Conservation (phyloP, 1,140 invertebrate genomes). For the Pectinophora gossypiella region DNA sequence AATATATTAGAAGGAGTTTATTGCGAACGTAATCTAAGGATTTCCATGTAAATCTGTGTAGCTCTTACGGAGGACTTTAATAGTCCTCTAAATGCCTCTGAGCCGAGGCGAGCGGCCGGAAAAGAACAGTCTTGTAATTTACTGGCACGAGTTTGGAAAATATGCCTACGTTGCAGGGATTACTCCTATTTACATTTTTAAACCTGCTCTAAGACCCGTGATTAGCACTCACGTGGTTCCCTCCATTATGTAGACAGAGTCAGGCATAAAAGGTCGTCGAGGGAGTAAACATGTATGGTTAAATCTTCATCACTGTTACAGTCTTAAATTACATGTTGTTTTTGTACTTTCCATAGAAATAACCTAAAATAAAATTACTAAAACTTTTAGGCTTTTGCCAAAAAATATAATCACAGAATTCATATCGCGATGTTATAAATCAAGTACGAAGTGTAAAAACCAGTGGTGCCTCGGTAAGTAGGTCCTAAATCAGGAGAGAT, state of each 20-base stretch:
- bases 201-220: background rate
- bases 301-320: too few species aligned
- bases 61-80: constrained; percentile 35
- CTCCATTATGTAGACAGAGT: too few species aligned
- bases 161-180: constrained; percentile 20
- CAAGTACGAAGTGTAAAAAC: constrained; percentile 23
- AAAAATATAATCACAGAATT: too few species aligned
- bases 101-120: constrained; percentile 21
- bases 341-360: too few species aligned
- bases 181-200: constrained; percentile 6
- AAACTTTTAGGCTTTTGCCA: too few species aligned
- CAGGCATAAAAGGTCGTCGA: too few species aligned
- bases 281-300: too few species aligned
- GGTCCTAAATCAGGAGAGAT: constrained; percentile 48
- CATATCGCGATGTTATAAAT: constrained; percentile 20
- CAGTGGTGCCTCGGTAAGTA: constrained; percentile 28
- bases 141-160: constrained; percentile 27
- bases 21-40: constrained; percentile 25
- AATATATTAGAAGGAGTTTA: constrained; percentile 19
- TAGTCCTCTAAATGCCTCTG: constrained; percentile 40
- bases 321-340: too few species aligned
- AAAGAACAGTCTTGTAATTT: constrained; percentile 36
- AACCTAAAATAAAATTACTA: too few species aligned
- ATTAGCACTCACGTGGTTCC: background rate
- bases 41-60: constrained; percentile 35